phyloP scores from a whole-genome alignment of 2,797 vertebrate genomes.

The Zalophus californianus region DNA sequence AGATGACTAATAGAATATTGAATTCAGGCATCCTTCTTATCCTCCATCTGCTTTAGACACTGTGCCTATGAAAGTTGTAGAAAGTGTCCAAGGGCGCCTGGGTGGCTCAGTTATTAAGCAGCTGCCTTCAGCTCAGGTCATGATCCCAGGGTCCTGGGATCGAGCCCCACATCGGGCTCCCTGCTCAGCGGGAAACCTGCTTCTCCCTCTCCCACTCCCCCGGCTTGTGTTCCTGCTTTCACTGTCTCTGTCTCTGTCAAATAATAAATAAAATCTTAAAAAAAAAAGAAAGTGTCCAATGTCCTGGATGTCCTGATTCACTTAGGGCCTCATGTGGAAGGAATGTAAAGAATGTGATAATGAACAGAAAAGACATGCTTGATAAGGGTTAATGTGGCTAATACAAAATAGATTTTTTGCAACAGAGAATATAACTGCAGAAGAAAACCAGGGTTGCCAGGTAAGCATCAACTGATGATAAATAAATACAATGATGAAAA shows the following conservation, averaged over 20 bases:
- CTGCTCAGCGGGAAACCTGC: too few relatives aligned
- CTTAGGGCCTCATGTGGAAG: not conserved
- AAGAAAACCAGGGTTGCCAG: not conserved
- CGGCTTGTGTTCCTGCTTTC: too few relatives aligned
- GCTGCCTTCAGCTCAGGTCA: too few relatives aligned
- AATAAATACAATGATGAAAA: conserved; percentile 16
- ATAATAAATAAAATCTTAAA: too few relatives aligned
- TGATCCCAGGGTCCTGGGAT: too few relatives aligned
- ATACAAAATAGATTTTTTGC: not conserved
- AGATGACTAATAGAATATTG: not conserved
- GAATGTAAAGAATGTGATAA: not conserved
- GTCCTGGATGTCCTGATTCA: not conserved
- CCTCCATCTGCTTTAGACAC: not conserved
- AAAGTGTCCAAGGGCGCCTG: not conserved
- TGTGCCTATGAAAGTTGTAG: not conserved
- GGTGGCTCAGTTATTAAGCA: too few relatives aligned
- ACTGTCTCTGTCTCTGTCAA: too few relatives aligned
- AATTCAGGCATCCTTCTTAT: not conserved
- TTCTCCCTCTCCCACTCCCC: too few relatives aligned
- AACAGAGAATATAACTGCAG: not conserved
- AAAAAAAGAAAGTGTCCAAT: not conserved
- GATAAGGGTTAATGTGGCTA: not conserved
- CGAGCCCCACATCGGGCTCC: too few relatives aligned
- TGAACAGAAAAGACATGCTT: not conserved
- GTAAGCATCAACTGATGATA: not conserved